Evolutionary conservation across 2,888 invertebrate genomes (phyloP), one percentile per base, ranked within the genome.

Genomic region (Lithophane semibrunnea): DNA sequence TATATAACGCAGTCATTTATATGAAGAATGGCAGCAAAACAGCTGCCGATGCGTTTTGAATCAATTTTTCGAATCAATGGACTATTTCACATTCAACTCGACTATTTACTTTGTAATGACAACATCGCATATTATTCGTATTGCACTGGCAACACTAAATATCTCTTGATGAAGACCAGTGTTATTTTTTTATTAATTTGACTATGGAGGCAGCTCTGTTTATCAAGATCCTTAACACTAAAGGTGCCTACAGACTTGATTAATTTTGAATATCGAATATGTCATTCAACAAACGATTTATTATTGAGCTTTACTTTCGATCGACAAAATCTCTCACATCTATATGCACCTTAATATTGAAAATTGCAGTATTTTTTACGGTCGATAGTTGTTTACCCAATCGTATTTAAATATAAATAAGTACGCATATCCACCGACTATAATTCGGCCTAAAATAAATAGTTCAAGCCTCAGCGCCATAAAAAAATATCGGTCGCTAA

Each of bases 131-230:
- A 18, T 61, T 21, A 49, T 66, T 44, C 1, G 3, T 52, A 47
- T 67, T 4, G 42, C 52, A 49, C 54, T 82, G 49, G 76, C 86
- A 86, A 68, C 71, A 75, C 44, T 61, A 24, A 67, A 75, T 65
- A 54, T 65, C 0, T 76, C 16, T 69, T 47, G 54, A 82, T 66
- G 84, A 83, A 83, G 71, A 78, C 60, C 61, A 61, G n/a, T 63
- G 5, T 70, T 18, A 18, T 65, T 10, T 24, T 42, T 24, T 8
- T 65, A 54, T 73, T 75, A 44, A 73, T 74, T 75, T 68, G 60
- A 74, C 81, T 73, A 70, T 37, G 18, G 82, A 88, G 82, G 89
- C 89, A 88, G 69, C 77, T 79, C 21, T 87, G 88, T 88, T 87
- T 61, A 68, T 54, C 77, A 77, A 79, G 47, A 75, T 54, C 29